A percentile compares a stretch with the other conserved stretches of the same genome.
Evolutionary conservation across 1,140 invertebrate species (phyloP).

Genomic region (Cheumatopsyche charites): DNA sequence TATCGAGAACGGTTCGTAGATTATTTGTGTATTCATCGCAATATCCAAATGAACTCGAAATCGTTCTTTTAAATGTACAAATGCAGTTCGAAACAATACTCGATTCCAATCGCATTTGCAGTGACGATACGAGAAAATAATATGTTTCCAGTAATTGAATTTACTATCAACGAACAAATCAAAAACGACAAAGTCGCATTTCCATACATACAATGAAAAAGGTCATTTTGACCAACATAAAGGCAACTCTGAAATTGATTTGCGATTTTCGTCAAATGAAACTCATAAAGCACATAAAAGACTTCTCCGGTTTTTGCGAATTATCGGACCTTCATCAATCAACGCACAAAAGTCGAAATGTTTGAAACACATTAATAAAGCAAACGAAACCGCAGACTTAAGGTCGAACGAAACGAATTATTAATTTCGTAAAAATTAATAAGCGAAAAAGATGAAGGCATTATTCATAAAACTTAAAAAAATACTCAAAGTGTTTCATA

Average conservation of each 20-base stretch:
- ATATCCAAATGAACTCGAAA: background rate
- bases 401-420: too few relatives aligned
- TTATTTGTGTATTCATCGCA: background rate
- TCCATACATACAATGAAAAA: background rate
- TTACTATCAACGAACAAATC: too few relatives aligned
- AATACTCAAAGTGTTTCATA: conserved; percentile 2
- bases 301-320: background rate
- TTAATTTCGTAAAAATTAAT: too few relatives aligned
- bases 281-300: conserved; percentile 1
- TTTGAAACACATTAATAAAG: background rate
- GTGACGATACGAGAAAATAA: background rate
- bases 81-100: background rate
- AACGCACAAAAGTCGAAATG: background rate
- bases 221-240: background rate
- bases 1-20: background rate
- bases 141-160: too few relatives aligned
- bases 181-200: background rate
- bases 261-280: background rate
- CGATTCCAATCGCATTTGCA: background rate
- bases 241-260: background rate
- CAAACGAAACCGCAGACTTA: too few relatives aligned
- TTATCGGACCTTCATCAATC: background rate
- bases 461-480: background rate
- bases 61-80: background rate
- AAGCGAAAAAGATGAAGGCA: background rate